Percentiles rank a stretch among this genome's conserved stretches.
Evolutionary conservation across 2,888 invertebrate genomes (phyloP).

Genomic region (Drosophila kuntzei): DNA sequence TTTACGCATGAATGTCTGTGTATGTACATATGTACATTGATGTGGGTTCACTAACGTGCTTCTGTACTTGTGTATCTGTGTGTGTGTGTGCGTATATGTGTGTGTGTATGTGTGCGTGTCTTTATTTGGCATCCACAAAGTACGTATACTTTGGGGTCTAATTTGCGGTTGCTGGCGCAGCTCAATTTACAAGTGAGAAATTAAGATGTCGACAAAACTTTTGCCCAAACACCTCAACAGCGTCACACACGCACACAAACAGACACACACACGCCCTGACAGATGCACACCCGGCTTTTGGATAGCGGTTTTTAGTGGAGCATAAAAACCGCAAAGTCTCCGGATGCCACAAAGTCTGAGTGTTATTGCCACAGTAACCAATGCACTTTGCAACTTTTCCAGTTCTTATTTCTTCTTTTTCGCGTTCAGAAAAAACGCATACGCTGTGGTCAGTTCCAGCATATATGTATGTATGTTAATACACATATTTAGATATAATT

Average conservation of each 20-base stretch:
- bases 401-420: slow-evolving; percentile 3
- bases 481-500: slow-evolving; percentile 18
- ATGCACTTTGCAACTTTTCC: slow-evolving; percentile 60
- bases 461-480: background rate
- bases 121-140: slow-evolving; percentile 73
- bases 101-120: slow-evolving; percentile 7
- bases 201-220: slow-evolving; percentile 79
- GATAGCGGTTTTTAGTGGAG: slow-evolving; percentile 37
- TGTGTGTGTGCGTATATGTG: slow-evolving; percentile 21
- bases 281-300: background rate
- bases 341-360: slow-evolving; percentile 71
- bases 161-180: slow-evolving; percentile 77
- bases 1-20: slow-evolving; percentile 52
- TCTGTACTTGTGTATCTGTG: slow-evolving; percentile 30
- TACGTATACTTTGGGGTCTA: slow-evolving; percentile 80
- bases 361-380: slow-evolving; percentile 66
- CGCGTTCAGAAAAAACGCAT: background rate
- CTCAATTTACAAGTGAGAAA: slow-evolving; percentile 81
- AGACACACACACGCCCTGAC: background rate
- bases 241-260: slow-evolving; percentile 20
- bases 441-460: background rate
- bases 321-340: slow-evolving; percentile 58
- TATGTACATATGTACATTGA: slow-evolving; percentile 12
- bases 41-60: slow-evolving; percentile 9
- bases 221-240: slow-evolving; percentile 61